Base-by-base conservation (phyloP, 2,888 invertebrate species). In the Frankliniella intonsa region DNA sequence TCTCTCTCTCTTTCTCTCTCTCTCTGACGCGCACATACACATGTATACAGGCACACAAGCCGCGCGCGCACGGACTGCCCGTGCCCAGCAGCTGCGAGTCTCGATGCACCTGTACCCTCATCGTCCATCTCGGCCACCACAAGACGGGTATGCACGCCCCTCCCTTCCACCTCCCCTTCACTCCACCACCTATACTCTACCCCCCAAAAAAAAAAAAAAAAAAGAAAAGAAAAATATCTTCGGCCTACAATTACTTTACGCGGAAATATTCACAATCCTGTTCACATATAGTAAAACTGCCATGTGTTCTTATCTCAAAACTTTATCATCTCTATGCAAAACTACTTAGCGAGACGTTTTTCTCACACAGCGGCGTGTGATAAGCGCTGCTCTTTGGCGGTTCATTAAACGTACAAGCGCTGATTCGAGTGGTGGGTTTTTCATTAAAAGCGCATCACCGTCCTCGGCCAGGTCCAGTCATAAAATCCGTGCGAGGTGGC, bases 111-210 rank as follows among this genome's bases (percentile, higher is more conserved):
- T 76, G 69, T 76, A 76, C 69, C 69, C 69, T 22, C 69, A 76
- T 76, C 69, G 69, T 76, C 69, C 69, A 76, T 76, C 69, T 76
- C 25, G 69, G 25, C 69, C 69, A 76, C 69, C 69, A 25, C 69
- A 76, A 76, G 69, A 22, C n/a, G n/a, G n/a, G n/a, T n/a, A n/a
- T n/a, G n/a, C n/a, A n/a, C 14, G 62, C 62, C 62, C 19, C 62
- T 17, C 2, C 55, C 55, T 8, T 22, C 69, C 22, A 19, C 69
- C 3, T 22, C 69, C 65, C 69, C 69, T 22, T 69, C 69, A 19
- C 65, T 22, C 22, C 22, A n/a, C 69, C 11, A 9, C 22, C 69
- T 69, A 11, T 22, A 14, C 55, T 5, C 38, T 38, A 2, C 38
- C 38, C 38, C 38, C 38, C 55, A 14, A 7, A 11, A 55, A n/a